These are phyloP conservation scores for Thyatira batis DNA, from an alignment of 2,888 invertebrate species.

Conservation along the genomic window DNA sequence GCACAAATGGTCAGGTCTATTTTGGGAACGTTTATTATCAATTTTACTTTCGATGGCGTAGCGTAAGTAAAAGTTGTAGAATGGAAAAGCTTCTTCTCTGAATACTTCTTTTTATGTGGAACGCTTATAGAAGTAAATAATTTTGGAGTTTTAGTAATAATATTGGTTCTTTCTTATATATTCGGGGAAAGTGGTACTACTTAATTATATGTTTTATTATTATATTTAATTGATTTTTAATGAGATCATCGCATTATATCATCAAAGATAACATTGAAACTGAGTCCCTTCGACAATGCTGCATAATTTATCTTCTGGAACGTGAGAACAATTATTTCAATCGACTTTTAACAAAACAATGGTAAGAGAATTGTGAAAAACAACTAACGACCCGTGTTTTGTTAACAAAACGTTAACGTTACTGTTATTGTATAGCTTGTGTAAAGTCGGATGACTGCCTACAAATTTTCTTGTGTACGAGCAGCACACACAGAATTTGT, in stretches of 20 bases:
- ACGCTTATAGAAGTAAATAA: too few species aligned
- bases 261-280: slow-evolving; percentile 3
- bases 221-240: not conserved
- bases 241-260: not conserved
- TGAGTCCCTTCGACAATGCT: slow-evolving; percentile 36
- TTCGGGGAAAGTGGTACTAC: too few species aligned
- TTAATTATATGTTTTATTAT: too few species aligned
- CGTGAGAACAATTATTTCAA: slow-evolving; percentile 67
- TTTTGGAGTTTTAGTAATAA: too few species aligned
- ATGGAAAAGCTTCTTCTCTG: not conserved
- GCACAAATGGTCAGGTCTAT: not conserved
- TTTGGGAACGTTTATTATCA: not conserved
- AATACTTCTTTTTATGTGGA: too few species aligned
- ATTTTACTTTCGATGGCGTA: not conserved
- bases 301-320: slow-evolving; percentile 55
- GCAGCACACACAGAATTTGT: not conserved
- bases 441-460: slow-evolving; percentile 36
- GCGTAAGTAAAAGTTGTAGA: not conserved
- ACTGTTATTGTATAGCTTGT: slow-evolving; percentile 53
- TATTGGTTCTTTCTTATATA: too few species aligned
- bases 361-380: slow-evolving; percentile 58
- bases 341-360: slow-evolving; percentile 60
- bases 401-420: slow-evolving; percentile 54
- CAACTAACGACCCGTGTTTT: slow-evolving; percentile 51
- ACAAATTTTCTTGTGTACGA: not conserved